A percentile compares a stretch with the other conserved stretches of the same genome.
These are phyloP conservation scores for Brachionus plicatilis DNA, from an alignment of 1,140 invertebrate species.

Conservation along the genomic window DNA sequence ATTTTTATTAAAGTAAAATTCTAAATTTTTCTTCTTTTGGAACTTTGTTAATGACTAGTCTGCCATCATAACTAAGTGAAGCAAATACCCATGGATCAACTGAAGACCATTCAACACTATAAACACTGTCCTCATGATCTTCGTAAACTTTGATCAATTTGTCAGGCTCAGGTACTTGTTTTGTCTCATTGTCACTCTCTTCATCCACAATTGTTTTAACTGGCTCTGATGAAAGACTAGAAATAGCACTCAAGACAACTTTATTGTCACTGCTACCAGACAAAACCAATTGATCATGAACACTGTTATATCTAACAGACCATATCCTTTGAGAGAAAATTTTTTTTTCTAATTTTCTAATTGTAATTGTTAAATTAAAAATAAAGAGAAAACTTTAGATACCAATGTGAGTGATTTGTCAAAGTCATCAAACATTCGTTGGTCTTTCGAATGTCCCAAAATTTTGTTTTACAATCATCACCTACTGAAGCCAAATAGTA, in stretches of 20 bases:
- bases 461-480: constrained; percentile 85
- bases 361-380: neutral
- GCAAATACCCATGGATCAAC: constrained; percentile 97
- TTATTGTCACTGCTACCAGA: constrained; percentile 87
- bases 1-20: constrained; percentile 33
- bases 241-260: constrained; percentile 76
- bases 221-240: constrained; percentile 78
- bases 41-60: constrained; percentile 83
- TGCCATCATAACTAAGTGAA: constrained; percentile 88
- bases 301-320: constrained; percentile 86
- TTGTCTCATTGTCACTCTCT: neutral
- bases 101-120: constrained; percentile 90
- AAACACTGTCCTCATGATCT: constrained; percentile 95
- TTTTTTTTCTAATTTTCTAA: too few species aligned
- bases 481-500: constrained; percentile 87
- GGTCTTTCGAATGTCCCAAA: constrained; percentile 83
- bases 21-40: constrained; percentile 64
- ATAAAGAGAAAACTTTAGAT: constrained; percentile 9
- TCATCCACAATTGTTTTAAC: constrained; percentile 51
- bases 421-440: constrained; percentile 71
- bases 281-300: constrained; percentile 91
- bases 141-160: constrained; percentile 81
- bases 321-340: constrained; percentile 65
- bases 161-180: constrained; percentile 58
- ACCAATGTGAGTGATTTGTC: constrained; percentile 91